Conservation (phyloP, 2,797 vertebrate genomes). For the Nothura maculosa region DNA sequence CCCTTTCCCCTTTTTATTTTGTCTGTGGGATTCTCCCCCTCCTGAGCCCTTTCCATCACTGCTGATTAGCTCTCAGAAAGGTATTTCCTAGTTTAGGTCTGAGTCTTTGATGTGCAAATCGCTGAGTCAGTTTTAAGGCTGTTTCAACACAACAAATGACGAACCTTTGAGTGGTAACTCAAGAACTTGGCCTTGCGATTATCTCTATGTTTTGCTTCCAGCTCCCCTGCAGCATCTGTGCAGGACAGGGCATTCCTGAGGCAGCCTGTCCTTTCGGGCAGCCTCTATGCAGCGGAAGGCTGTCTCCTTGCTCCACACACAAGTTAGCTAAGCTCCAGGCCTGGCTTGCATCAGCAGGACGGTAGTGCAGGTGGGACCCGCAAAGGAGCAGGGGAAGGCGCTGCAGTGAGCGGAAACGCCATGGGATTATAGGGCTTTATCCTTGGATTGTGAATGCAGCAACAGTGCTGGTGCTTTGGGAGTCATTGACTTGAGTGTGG, state of each 20-base stretch:
- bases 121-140: neutral
- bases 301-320: neutral
- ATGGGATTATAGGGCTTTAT: slow-evolving; percentile 3
- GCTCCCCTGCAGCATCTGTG: neutral
- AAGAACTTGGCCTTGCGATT: neutral
- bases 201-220: neutral
- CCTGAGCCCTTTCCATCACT: neutral
- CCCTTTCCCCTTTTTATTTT: neutral
- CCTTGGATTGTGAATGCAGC: neutral
- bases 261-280: neutral
- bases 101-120: neutral
- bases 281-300: neutral
- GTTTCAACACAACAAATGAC: neutral
- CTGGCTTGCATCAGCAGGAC: neutral
- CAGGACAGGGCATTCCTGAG: neutral
- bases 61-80: neutral
- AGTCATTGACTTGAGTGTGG: neutral
- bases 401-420: neutral
- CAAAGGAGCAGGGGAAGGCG: neutral
- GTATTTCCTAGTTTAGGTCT: neutral
- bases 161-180: neutral
- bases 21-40: neutral
- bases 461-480: slow-evolving; percentile 1
- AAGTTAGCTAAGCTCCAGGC: neutral
- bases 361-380: neutral